These are phyloP conservation scores for Sycophila sp. DNA, from an alignment of 1,140 invertebrate genomes.

Conservation along the genomic window DNA sequence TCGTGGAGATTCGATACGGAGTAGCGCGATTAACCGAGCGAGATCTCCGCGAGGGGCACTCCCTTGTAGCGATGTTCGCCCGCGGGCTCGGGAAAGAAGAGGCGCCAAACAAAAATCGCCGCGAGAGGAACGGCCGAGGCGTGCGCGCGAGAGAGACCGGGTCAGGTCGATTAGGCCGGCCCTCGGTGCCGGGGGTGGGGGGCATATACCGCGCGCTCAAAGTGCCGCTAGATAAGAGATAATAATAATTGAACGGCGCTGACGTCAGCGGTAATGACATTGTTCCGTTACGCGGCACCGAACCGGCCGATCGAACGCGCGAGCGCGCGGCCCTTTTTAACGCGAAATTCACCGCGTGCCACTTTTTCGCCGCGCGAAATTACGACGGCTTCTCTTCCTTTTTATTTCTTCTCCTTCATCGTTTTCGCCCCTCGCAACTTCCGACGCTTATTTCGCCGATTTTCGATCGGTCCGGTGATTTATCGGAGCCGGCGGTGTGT, in stretches of 20 bases:
- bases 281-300: slow-evolving; percentile 30
- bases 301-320: not conserved
- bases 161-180: slow-evolving; percentile 32
- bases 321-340: slow-evolving; percentile 9
- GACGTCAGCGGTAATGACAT: slow-evolving; percentile 37
- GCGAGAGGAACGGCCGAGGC: not conserved
- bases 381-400: too few relatives aligned
- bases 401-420: too few relatives aligned
- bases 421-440: too few relatives aligned
- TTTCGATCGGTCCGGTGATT: too few relatives aligned
- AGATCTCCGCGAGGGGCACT: too few relatives aligned
- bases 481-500: too few relatives aligned
- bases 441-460: too few relatives aligned
- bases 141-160: not conserved
- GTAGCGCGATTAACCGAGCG: too few relatives aligned
- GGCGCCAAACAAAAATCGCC: not conserved
- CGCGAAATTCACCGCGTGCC: not conserved
- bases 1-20: too few relatives aligned
- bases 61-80: too few relatives aligned
- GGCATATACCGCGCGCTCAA: slow-evolving; percentile 1
- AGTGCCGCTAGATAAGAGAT: slow-evolving; percentile 37
- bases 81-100: too few relatives aligned
- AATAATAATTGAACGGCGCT: slow-evolving; percentile 36
- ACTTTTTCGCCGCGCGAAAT: slow-evolving; percentile 1
- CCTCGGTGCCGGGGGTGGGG: not conserved